phyloP scores from a whole-genome alignment of 2,888 invertebrate species.

The Ellobium chinense region DNA sequence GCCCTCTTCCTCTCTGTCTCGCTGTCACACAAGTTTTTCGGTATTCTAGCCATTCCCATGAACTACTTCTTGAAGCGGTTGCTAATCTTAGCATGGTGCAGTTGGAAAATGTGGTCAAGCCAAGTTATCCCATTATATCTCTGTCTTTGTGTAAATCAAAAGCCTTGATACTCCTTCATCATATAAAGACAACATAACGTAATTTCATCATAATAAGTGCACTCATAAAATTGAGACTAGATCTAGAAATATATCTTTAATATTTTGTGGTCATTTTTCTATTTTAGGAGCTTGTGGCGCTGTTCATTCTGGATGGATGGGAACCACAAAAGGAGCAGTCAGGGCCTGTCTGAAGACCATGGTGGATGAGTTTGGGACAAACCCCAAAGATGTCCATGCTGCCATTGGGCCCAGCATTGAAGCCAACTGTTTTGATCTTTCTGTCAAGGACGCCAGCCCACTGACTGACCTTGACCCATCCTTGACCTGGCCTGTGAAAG shows the following conservation, averaged over 20 bases:
- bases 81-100: too few species aligned
- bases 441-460: constrained; percentile 37
- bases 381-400: constrained; percentile 54
- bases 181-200: too few species aligned
- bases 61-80: too few species aligned
- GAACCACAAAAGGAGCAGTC: constrained; percentile 54
- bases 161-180: too few species aligned
- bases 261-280: background rate
- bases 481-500: constrained; percentile 10
- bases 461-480: constrained; percentile 52
- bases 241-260: background rate
- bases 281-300: constrained; percentile 57
- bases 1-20: too few species aligned
- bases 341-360: constrained; percentile 54
- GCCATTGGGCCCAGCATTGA: constrained; percentile 60
- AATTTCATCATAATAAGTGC: too few species aligned
- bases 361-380: constrained; percentile 50
- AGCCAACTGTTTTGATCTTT: constrained; percentile 52
- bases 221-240: background rate
- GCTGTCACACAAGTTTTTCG: too few species aligned
- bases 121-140: too few species aligned
- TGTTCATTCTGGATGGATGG: constrained; percentile 61
- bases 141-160: too few species aligned
- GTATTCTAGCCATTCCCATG: too few species aligned
- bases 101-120: too few species aligned